A percentile compares a stretch with the other conserved stretches of the same genome.
Conservation (phyloP, 2,113 vertebrate species). For the Ranitomeya imitator region DNA sequence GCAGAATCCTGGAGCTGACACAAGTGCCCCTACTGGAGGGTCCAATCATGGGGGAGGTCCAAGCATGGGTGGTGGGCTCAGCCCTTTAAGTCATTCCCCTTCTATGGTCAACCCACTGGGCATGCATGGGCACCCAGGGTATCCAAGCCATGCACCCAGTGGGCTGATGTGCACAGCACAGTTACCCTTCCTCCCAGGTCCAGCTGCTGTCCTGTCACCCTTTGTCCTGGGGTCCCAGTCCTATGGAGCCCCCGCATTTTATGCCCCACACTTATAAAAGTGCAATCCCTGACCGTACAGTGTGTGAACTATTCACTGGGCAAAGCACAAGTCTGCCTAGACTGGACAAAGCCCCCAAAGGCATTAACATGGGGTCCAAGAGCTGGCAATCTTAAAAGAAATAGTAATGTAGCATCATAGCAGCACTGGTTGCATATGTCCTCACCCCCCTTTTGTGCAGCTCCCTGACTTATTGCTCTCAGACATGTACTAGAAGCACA, state of each 20-base stretch:
- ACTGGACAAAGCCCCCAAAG: not conserved
- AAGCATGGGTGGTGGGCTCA: conserved; percentile 71
- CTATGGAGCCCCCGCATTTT: conserved; percentile 92
- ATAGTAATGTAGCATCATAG: not conserved
- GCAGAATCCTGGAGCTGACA: conserved; percentile 92
- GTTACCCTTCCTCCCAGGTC: conserved; percentile 91
- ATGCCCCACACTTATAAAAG: conserved; percentile 88
- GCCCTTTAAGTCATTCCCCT: conserved; percentile 87
- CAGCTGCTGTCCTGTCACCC: conserved; percentile 86
- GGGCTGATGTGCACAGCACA: conserved; percentile 88
- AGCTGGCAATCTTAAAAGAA: not conserved
- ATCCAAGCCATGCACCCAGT: conserved; percentile 79
- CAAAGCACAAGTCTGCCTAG: not conserved
- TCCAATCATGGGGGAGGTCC: conserved; percentile 64
- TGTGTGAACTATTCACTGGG: not conserved
- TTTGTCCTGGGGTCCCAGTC: conserved; percentile 95
- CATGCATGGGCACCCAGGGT: conserved; percentile 86
- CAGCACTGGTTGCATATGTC: not conserved
- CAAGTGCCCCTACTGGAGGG: conserved; percentile 81
- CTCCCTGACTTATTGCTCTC: not conserved
- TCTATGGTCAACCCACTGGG: conserved; percentile 85
- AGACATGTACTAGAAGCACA: conserved; percentile 9
- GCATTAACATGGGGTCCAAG: not conserved
- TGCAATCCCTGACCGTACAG: not conserved
- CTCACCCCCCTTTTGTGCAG: not conserved